These are phyloP conservation scores for Anoncus sp. DNA, from an alignment of 2,888 invertebrate genomes.

Conservation along the genomic window DNA sequence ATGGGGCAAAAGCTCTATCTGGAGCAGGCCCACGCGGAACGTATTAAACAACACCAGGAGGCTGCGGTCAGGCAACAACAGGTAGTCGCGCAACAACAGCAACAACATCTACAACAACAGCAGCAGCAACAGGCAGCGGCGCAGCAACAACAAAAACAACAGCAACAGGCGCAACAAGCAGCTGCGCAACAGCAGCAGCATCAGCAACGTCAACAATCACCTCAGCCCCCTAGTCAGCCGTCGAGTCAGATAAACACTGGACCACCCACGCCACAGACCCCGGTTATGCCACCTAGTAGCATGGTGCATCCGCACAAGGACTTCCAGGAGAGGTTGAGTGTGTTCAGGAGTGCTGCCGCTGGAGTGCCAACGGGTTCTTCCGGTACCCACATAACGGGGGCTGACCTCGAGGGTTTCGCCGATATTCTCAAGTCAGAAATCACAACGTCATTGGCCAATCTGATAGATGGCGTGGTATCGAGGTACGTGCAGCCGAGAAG, in stretches of 20 bases:
- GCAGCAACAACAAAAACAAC: slow-evolving; percentile 84
- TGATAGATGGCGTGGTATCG: slow-evolving; percentile 95
- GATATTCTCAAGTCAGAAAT: slow-evolving; percentile 96
- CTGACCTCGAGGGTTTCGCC: slow-evolving; percentile 95
- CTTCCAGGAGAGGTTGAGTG: slow-evolving; percentile 90
- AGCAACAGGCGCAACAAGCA: slow-evolving; percentile 61
- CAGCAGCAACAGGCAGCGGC: slow-evolving; percentile 86
- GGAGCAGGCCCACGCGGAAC: slow-evolving; percentile 85
- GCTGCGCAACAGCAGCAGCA: slow-evolving; percentile 84
- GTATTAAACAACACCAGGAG: slow-evolving; percentile 84
- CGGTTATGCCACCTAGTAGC: slow-evolving; percentile 82
- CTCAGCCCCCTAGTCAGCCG: slow-evolving; percentile 81
- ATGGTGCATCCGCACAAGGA: slow-evolving; percentile 86
- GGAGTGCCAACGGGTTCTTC: slow-evolving; percentile 85
- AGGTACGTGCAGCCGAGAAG: slow-evolving; percentile 93
- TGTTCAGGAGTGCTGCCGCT: slow-evolving; percentile 89
- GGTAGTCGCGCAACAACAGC: slow-evolving; percentile 84
- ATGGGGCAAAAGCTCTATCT: slow-evolving; percentile 84
- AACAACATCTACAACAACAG: slow-evolving; percentile 84
- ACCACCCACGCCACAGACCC: slow-evolving; percentile 80
- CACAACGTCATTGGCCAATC: slow-evolving; percentile 91
- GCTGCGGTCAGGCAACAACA: slow-evolving; percentile 84
- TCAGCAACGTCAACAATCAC: slow-evolving; percentile 79
- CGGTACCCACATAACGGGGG: slow-evolving; percentile 87
- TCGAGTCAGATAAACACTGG: slow-evolving; percentile 78